These are phyloP conservation scores for Eulemur mongoz DNA, from an alignment of 2,797 vertebrate genomes.

Conservation along the genomic window DNA sequence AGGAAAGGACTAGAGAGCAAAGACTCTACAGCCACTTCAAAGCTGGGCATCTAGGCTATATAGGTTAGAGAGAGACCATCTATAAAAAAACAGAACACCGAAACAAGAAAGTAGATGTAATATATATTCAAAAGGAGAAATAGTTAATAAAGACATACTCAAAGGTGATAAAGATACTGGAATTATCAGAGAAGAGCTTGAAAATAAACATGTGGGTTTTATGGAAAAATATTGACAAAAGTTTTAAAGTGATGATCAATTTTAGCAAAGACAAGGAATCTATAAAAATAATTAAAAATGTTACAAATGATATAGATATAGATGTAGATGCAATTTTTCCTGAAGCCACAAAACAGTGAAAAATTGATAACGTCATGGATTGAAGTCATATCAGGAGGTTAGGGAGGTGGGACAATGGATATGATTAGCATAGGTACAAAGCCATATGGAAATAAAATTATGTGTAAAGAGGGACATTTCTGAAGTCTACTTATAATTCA, in stretches of 20 bases:
- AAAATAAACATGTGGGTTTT: background rate
- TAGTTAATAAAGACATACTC: background rate
- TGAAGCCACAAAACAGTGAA: background rate
- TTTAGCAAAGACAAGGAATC: background rate
- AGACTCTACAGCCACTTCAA: background rate
- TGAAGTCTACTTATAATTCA: background rate
- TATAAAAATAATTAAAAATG: background rate
- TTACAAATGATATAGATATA: background rate
- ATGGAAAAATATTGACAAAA: background rate
- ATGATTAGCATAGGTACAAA: background rate
- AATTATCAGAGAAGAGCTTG: background rate
- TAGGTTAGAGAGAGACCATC: background rate
- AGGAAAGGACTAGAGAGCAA: background rate
- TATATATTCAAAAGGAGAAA: background rate
- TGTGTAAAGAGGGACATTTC: background rate
- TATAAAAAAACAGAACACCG: background rate
- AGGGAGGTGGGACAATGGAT: background rate
- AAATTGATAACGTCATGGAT: background rate
- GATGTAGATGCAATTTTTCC: background rate
- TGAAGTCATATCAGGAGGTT: background rate
- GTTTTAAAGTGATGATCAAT: background rate
- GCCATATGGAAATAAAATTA: background rate
- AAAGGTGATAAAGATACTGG: background rate
- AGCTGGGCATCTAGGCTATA: background rate
- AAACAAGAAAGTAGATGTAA: background rate